A percentile compares a stretch with the other conserved stretches of the same genome.
Conservation (phyloP, 2,888 invertebrate species). For the Cantharis flavilabris region DNA sequence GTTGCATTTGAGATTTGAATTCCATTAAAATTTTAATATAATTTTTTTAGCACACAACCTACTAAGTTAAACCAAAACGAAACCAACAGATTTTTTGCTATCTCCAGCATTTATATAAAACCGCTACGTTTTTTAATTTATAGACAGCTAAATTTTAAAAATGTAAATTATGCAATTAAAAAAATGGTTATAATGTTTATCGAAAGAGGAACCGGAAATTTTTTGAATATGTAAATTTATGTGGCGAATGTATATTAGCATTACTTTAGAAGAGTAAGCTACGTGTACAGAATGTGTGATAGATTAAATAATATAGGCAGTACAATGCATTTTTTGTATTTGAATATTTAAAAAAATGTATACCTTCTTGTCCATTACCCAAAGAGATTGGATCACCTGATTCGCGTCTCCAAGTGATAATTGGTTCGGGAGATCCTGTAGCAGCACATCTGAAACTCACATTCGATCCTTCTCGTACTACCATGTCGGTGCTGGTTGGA, state of each 20-base stretch:
- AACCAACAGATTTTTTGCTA: background rate
- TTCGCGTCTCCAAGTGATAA: conserved; percentile 86
- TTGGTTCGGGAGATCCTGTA: conserved; percentile 85
- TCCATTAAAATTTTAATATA: background rate
- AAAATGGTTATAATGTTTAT: background rate
- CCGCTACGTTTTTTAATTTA: background rate
- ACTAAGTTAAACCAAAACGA: background rate
- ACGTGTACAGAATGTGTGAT: background rate
- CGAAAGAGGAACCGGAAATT: background rate
- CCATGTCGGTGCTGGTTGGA: conserved; percentile 82
- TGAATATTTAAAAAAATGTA: conserved; percentile 16
- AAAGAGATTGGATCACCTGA: conserved; percentile 75
- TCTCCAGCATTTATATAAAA: background rate
- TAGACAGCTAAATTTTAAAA: background rate
- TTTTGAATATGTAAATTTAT: background rate
- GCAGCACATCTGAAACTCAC: conserved; percentile 86
- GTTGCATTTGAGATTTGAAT: conserved; percentile 3
- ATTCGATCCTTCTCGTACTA: conserved; percentile 83
- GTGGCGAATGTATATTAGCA: background rate
- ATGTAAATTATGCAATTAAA: background rate
- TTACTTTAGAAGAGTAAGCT: background rate
- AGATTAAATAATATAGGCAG: background rate
- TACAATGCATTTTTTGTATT: background rate
- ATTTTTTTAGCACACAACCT: background rate
- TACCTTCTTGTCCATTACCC: conserved; percentile 72